Evolutionary conservation across 2,888 invertebrate species (phyloP), one percentile per base, ranked within the genome.

Genomic region (Cecidostiba fungosa): DNA sequence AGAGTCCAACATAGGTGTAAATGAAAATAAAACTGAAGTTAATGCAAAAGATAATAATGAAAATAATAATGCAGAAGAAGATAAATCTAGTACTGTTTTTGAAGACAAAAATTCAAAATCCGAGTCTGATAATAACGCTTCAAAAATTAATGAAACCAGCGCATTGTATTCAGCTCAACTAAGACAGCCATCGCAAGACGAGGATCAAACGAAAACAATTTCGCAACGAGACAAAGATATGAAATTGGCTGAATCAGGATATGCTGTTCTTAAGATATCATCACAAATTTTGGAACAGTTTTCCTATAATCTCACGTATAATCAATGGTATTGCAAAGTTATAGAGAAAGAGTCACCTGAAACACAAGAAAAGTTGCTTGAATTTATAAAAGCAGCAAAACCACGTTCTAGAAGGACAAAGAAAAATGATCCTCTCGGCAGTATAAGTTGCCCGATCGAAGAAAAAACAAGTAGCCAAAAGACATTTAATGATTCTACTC

Each of bases 341-440:
- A 23, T 59, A 59, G 23, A 59, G 8, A 59, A 59, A 59, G 8
- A 59, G 54, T 59, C 54, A 23, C 54, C 54, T 6, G 54, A 23
- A n/a, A n/a, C n/a, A 23, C 54, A 59, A 59, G n/a, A 19, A n/a
- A 19, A n/a, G 8, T 59, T 5, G n/a, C 54, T 59, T n/a, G 54
- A 59, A 59, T 59, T 59, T 6, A 59, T 59, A n/a, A 59, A 59
- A 59, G 54, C 54, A 59, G 54, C 54, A 5, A 59, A 59, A 59
- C 54, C 54, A 23, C 54, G n/a, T 8, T 59, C 54, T 59, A 23
- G 23, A 59, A n/a, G n/a, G 8, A 59, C 23, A 59, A 59, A 59
- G 10, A n/a, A 59, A n/a, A 59, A n/a, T n/a, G 54, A 59, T n/a
- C 54, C 54, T 59, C 54, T 59, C 54, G n/a, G n/a, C 54, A 59